Base-by-base conservation (phyloP, 2,113 vertebrate species). In the Motacilla alba region DNA sequence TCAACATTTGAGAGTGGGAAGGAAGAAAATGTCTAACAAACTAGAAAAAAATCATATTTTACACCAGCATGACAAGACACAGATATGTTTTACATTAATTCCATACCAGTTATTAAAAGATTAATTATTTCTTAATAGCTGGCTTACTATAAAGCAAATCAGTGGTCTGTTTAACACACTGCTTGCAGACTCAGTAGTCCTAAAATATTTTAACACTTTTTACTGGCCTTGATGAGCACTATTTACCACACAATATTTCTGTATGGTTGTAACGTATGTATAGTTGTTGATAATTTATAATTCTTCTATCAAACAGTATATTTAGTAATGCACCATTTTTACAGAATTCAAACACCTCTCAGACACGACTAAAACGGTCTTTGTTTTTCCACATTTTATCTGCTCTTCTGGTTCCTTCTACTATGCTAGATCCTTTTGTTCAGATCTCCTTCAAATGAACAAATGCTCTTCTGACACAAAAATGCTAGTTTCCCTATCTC, bases 71-170 rank as follows among this genome's bases (percentile, higher is more conserved):
- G 21, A 89, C 8, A 10, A 72, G 11, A 66, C 30, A 66, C 46
- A 23, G 47, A 63, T 33, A 17, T 24, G 21, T 41, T 89, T 93
- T 46, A 66, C 17, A 35, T 78, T 60, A 67, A 52, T 53, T 47
- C 9, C 59, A 83, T 27, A 53, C 20, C 15, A 69, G n/a, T 73
- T 89, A 78, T 62, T 62, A 55, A 83, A 85, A 85, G 49, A 89
- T 63, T 59, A 83, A 94, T 68, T 17, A 66, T 77, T 77, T 92
- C 53, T 74, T 83, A 87, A 82, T 50, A 89, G 23, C 10, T 69
- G 16, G 16, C 33, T 92, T 79, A 82, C 23, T 62, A 46, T 62
- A 63, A 79, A 68, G 53, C 41, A 53, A 73, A 73, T 41, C 46
- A 27, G 47, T 26, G 16, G 13, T 46, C 39, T 72, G 24, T 62